phyloP scores from a whole-genome alignment of 2,113 vertebrate genomes.

The Sebastes fasciatus region DNA sequence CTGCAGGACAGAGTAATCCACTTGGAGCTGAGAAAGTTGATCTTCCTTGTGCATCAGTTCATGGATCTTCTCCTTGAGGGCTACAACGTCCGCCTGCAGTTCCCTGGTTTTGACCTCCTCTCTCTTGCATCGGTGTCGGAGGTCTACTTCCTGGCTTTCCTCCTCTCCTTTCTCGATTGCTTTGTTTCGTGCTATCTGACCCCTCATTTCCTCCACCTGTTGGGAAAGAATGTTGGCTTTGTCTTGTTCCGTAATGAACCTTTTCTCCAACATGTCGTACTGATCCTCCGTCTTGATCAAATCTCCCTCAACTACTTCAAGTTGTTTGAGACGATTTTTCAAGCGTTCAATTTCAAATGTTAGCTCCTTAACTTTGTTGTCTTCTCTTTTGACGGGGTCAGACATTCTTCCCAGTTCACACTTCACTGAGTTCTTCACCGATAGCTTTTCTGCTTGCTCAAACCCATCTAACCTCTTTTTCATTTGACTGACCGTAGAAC shows the following conservation, averaged over 20 bases:
- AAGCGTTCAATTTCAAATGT: slow-evolving; percentile 93
- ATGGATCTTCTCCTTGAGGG: slow-evolving; percentile 98
- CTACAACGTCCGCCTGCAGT: slow-evolving; percentile 92
- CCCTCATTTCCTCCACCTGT: slow-evolving; percentile 95
- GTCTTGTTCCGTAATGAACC: slow-evolving; percentile 93
- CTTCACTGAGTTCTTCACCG: slow-evolving; percentile 82
- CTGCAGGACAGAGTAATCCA: slow-evolving; percentile 93
- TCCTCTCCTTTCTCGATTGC: slow-evolving; percentile 93
- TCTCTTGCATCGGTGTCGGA: slow-evolving; percentile 87
- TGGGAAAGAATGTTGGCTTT: slow-evolving; percentile 94
- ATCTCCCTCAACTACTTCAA: slow-evolving; percentile 96
- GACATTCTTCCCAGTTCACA: slow-evolving; percentile 76
- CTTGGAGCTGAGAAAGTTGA: slow-evolving; percentile 95
- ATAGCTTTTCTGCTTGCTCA: slow-evolving; percentile 89
- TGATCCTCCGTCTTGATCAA: slow-evolving; percentile 97
- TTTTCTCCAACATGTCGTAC: slow-evolving; percentile 94
- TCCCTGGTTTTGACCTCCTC: slow-evolving; percentile 94
- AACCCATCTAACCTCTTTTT: slow-evolving; percentile 91
- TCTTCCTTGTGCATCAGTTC: slow-evolving; percentile 99
- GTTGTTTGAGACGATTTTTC: slow-evolving; percentile 92
- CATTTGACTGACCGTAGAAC: slow-evolving; percentile 86
- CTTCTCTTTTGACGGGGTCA: slow-evolving; percentile 81
- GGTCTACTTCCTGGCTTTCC: slow-evolving; percentile 90
- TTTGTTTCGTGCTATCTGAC: slow-evolving; percentile 92
- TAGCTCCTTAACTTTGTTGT: slow-evolving; percentile 92